Evolutionary conservation across 2,797 vertebrate species (phyloP), one percentile per base, ranked within the genome.

Genomic region (Cuculus canorus): DNA sequence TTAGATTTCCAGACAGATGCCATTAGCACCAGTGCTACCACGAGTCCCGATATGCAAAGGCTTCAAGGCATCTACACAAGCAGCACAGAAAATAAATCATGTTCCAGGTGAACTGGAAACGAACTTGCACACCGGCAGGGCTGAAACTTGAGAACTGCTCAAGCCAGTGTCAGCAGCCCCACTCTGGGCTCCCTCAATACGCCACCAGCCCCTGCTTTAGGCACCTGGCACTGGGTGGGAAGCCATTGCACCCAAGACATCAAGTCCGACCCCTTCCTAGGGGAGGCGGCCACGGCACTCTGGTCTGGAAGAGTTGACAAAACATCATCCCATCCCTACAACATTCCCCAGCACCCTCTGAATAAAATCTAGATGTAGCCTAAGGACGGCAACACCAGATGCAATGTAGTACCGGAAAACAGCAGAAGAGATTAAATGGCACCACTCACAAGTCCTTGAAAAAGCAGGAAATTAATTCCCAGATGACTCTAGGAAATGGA

Each of bases 191-290:
- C 35, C 56, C 16, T 65, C 59, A 16, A 35, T 10, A 52, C 3
- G 1, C 52, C 23, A 66, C n/a, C 17, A 13, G 19, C 18, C 37
- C 60, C 52, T 1, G 3, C 27, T 66, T 59, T 18, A 9, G 13
- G 15, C 39, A 24, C 12, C 33, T 3, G 1, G 61, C 39, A 10
- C 13, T 17, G 41, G 63, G 35, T 2, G 23, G 57, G 35, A 63
- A 33, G 18, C 41, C 33, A 18, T 35, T 50, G 2, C 12, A 11
- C 16, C 18, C 1, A 0, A 27, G 16, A 9, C 19, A 2, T 33
- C 2, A 3, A 6, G 15, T 8, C 50, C 1, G 0, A 32, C 35
- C 50, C 17, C 41, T 54, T 54, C 25, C 63, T 13, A 4, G 25
- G 13, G 47, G 39, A 30, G 39, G 10, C 77, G 73, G 60, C 12